Percentiles rank a stretch among this genome's conserved stretches.
phyloP scores from a whole-genome alignment of 2,888 invertebrate genomes.

The Agriotes lineatus region DNA sequence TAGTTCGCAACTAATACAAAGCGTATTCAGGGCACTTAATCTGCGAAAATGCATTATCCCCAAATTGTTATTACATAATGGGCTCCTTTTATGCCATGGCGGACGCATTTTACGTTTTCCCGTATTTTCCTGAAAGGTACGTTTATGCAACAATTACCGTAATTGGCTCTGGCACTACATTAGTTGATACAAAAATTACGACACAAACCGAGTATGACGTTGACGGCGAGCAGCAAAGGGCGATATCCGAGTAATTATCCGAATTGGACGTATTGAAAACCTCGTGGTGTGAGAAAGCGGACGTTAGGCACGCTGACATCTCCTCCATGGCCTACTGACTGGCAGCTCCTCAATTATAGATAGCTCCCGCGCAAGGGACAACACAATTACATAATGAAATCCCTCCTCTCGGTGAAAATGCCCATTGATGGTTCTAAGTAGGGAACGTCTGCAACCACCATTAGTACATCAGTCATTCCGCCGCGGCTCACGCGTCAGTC shows the following conservation, averaged over 20 bases:
- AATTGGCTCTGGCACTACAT: neutral
- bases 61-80: too few relatives aligned
- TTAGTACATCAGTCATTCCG: too few relatives aligned
- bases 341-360: slow-evolving; percentile 20
- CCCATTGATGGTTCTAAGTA: neutral
- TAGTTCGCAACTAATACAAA: too few relatives aligned
- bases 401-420: neutral
- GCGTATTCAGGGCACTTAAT: too few relatives aligned
- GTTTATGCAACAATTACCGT: too few relatives aligned
- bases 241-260: neutral
- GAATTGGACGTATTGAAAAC: neutral
- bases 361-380: slow-evolving; percentile 10
- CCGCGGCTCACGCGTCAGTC: too few relatives aligned
- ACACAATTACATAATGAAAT: slow-evolving; percentile 16
- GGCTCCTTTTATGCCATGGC: too few relatives aligned
- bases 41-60: too few relatives aligned
- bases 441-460: too few relatives aligned
- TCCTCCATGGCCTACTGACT: slow-evolving; percentile 7
- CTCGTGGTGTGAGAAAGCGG: slow-evolving; percentile 11
- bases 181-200: neutral
- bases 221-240: neutral
- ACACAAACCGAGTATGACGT: slow-evolving; percentile 1
- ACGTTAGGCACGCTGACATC: slow-evolving; percentile 23
- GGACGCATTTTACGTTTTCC: too few relatives aligned
- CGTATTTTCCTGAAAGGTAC: too few relatives aligned